These are phyloP conservation scores for Orthonyx spaldingii DNA, from an alignment of 2,113 vertebrate species.

Conservation along the genomic window DNA sequence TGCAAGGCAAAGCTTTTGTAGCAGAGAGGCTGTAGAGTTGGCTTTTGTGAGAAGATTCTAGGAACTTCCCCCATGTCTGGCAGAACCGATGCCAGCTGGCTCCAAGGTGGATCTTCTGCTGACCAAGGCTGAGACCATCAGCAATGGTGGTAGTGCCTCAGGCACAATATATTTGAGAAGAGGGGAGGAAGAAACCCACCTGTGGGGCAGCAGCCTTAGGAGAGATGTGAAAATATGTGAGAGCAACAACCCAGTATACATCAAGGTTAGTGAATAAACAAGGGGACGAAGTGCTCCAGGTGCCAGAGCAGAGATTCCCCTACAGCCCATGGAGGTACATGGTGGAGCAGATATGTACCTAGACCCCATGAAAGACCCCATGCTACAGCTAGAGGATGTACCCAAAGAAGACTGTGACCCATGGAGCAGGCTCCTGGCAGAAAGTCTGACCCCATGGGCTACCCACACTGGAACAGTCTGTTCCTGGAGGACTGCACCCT, in stretches of 20 bases:
- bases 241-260: background rate
- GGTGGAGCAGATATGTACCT: background rate
- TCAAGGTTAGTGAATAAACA: background rate
- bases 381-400: background rate
- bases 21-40: background rate
- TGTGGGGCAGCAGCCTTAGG: background rate
- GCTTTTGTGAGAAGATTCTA: background rate
- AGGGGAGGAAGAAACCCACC: rapidly evolving
- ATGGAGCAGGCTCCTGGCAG: background rate
- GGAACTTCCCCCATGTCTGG: background rate
- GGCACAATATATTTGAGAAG: background rate
- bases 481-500: background rate
- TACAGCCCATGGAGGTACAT: rapidly evolving
- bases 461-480: no score
- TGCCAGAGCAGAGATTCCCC: background rate
- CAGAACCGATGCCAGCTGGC: background rate
- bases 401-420: background rate
- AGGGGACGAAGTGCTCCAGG: background rate
- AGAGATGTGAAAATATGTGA: background rate
- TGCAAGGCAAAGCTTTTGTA: background rate
- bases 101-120: no score
- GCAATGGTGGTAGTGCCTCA: rapidly evolving
- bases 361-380: rapidly evolving
- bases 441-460: rapidly evolving
- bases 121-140: background rate